Evolutionary conservation across 2,797 vertebrate species (phyloP).

Genomic region (Notolabrus celidotus): DNA sequence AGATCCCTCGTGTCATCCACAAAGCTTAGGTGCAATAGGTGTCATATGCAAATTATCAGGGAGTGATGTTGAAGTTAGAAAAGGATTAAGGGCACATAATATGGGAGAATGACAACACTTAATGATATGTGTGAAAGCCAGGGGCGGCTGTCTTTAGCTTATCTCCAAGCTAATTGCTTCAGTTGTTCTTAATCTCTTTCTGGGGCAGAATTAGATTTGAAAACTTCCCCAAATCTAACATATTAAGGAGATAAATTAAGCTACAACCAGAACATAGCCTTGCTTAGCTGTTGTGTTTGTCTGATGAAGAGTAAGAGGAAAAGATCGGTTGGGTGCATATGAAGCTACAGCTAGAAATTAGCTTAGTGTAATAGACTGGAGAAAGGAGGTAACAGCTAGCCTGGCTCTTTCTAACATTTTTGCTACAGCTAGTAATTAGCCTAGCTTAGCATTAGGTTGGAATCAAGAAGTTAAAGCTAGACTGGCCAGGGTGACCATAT

Average conservation of each 20-base stretch:
- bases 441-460: too few species aligned
- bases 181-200: neutral
- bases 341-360: neutral
- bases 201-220: neutral
- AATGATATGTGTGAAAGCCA: conserved; percentile 1
- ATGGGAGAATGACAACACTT: conserved; percentile 1
- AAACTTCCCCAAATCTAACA: neutral
- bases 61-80: conserved; percentile 8
- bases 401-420: neutral
- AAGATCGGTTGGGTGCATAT: too few species aligned
- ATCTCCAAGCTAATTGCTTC: neutral
- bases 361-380: neutral
- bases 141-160: neutral
- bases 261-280: neutral
- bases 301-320: too few species aligned
- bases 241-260: neutral
- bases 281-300: too few species aligned
- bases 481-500: too few species aligned
- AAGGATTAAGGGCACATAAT: conserved; percentile 10
- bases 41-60: conserved; percentile 31
- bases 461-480: too few species aligned
- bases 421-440: too few species aligned
- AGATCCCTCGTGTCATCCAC: conserved; percentile 7
- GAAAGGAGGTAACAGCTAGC: neutral
- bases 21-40: conserved; percentile 10